Conservation (phyloP, 2,888 invertebrate species). For the Epicampocera succincta region DNA sequence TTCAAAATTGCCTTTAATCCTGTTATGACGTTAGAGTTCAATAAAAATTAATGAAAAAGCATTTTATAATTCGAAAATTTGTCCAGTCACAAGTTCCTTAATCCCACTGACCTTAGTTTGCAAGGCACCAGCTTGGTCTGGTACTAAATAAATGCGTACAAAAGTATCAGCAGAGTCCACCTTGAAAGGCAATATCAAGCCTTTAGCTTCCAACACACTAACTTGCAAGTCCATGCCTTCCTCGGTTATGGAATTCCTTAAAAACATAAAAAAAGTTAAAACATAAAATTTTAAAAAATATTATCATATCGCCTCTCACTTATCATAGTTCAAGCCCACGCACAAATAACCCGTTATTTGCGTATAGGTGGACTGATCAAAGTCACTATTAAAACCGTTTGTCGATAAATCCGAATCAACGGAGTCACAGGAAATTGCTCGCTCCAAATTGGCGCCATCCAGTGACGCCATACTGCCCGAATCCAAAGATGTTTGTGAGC, state of each 20-base stretch:
- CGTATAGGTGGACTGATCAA: slow-evolving; percentile 85
- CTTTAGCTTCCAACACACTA: slow-evolving; percentile 89
- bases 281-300: not conserved
- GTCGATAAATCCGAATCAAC: slow-evolving; percentile 87
- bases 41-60: too few species aligned
- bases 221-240: slow-evolving; percentile 82
- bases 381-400: slow-evolving; percentile 87
- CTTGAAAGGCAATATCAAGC: slow-evolving; percentile 85
- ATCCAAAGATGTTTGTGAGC: slow-evolving; percentile 79
- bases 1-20: too few species aligned
- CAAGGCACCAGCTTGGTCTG: slow-evolving; percentile 86
- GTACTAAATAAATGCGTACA: slow-evolving; percentile 88
- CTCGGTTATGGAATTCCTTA: slow-evolving; percentile 76
- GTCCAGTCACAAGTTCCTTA: too few species aligned
- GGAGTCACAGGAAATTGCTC: slow-evolving; percentile 90
- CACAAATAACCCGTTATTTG: slow-evolving; percentile 89
- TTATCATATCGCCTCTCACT: slow-evolving; percentile 83
- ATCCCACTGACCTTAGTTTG: slow-evolving; percentile 85
- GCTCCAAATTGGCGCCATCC: slow-evolving; percentile 78
- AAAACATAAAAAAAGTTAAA: not conserved
- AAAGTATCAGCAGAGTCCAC: slow-evolving; percentile 87
- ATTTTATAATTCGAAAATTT: too few species aligned
- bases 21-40: too few species aligned
- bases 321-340: slow-evolving; percentile 89
- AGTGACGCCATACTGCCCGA: slow-evolving; percentile 74